These are phyloP conservation scores for Trematocara macrostoma DNA, from an alignment of 2,113 vertebrate genomes.

Conservation along the genomic window DNA sequence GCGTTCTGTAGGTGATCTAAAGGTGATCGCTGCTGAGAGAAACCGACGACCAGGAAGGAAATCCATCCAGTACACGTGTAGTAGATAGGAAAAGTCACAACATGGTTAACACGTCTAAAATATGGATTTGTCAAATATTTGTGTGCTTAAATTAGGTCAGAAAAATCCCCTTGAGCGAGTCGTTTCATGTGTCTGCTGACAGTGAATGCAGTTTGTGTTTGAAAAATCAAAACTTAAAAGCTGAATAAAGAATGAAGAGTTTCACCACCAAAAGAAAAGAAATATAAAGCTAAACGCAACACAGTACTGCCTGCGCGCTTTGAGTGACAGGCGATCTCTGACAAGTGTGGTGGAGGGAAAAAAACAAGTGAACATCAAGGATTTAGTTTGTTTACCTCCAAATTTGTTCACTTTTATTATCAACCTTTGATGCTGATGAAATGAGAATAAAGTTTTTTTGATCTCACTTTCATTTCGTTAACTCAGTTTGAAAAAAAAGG, in stretches of 20 bases:
- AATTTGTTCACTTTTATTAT: not conserved
- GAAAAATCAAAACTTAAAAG: not conserved
- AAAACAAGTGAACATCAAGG: not conserved
- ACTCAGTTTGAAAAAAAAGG: not conserved
- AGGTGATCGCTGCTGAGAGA: conserved; percentile 5
- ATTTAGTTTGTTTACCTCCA: not conserved
- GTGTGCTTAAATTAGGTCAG: not conserved
- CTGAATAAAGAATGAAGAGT: not conserved
- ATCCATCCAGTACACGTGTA: not conserved
- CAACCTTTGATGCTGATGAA: not conserved
- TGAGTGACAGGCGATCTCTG: not conserved
- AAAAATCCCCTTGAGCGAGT: not conserved
- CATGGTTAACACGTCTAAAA: not conserved
- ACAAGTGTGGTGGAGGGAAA: not conserved
- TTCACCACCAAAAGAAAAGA: not conserved
- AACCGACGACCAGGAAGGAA: not conserved
- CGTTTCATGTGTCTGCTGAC: not conserved
- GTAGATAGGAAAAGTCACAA: not conserved
- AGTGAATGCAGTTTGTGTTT: not conserved
- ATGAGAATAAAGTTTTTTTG: not conserved
- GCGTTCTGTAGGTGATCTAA: not conserved
- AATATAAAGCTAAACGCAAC: not conserved
- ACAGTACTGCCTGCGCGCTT: not conserved
- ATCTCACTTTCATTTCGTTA: not conserved
- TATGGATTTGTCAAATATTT: not conserved